Conservation (phyloP, 1,140 invertebrate species). For the Cherax quadricarinatus region DNA sequence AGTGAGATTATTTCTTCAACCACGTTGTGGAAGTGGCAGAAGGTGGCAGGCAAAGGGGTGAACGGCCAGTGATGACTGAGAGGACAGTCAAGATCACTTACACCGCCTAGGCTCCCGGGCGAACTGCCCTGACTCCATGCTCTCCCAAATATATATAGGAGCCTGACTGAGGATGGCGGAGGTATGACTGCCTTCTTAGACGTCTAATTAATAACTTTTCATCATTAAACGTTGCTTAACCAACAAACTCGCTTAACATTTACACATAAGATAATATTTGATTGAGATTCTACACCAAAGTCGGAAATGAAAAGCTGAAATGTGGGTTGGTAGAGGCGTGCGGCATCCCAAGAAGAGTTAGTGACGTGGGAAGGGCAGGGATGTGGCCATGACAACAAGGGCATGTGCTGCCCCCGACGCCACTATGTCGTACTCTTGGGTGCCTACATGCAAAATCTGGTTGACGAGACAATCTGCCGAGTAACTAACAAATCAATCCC, state of each 20-base stretch:
- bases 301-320: not conserved
- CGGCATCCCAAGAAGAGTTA: not conserved
- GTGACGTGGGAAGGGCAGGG: not conserved
- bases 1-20: not conserved
- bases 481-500: too few relatives aligned
- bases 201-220: too few relatives aligned
- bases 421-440: not conserved
- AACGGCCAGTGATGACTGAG: not conserved
- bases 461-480: too few relatives aligned
- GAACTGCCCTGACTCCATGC: conserved; percentile 24
- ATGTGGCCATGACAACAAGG: not conserved
- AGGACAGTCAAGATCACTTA: not conserved
- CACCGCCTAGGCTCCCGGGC: conserved; percentile 45
- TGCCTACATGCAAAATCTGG: too few relatives aligned
- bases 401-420: not conserved
- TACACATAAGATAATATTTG: not conserved
- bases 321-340: not conserved
- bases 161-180: not conserved
- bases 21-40: not conserved
- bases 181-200: too few relatives aligned
- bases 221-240: too few relatives aligned
- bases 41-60: conserved; percentile 1
- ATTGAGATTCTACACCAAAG: not conserved
- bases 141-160: not conserved
- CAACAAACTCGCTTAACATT: not conserved